Percentiles rank a stretch among this genome's conserved stretches.
phyloP scores from a whole-genome alignment of 2,888 invertebrate species.

The Torymus aiolomorphi region DNA sequence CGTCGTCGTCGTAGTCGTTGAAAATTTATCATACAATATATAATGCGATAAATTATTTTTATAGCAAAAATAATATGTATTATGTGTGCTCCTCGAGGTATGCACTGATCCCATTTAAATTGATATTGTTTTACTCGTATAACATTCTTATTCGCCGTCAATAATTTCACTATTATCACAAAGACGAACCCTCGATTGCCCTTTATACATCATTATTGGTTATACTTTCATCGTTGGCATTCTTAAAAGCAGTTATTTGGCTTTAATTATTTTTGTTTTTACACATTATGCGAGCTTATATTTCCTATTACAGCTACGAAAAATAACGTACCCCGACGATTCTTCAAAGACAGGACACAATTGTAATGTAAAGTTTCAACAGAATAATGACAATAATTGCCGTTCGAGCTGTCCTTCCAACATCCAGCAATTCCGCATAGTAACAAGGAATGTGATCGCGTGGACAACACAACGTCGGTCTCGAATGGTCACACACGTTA shows the following conservation, averaged over 20 bases:
- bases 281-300: conserved; percentile 1
- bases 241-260: conserved; percentile 28
- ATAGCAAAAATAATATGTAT: conserved; percentile 47
- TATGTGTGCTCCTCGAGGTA: conserved; percentile 12
- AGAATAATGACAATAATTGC: background rate
- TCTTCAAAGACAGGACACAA: background rate
- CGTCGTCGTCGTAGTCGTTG: background rate
- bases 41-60: conserved; percentile 28
- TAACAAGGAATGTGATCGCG: conserved; percentile 41
- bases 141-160: conserved; percentile 24
- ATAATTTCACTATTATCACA: conserved; percentile 39
- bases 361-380: background rate
- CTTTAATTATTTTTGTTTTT: background rate
- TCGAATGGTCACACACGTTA: background rate
- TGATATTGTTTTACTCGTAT: conserved; percentile 10
- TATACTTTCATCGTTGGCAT: conserved; percentile 18
- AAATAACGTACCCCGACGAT: too few species aligned
- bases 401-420: background rate
- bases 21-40: conserved; percentile 37
- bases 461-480: conserved; percentile 23
- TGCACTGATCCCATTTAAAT: conserved; percentile 36
- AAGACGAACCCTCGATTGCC: conserved; percentile 30
- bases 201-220: conserved; percentile 14
- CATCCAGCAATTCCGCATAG: background rate
- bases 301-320: background rate